Base-by-base conservation (phyloP, 1,140 invertebrate genomes). In the Samia ricini region DNA sequence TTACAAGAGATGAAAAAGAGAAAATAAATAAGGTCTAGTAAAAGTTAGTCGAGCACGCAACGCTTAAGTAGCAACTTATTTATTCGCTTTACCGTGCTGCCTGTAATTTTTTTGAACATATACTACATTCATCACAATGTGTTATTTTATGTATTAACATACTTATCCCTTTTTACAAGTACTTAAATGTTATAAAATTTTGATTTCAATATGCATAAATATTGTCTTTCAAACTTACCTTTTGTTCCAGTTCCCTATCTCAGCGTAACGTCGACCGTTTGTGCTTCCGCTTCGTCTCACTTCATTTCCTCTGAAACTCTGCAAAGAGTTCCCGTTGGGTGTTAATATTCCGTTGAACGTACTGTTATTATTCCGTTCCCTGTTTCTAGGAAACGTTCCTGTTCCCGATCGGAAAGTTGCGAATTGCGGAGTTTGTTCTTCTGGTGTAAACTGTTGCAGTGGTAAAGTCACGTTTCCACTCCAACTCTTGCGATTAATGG, bases 211-310 rank as follows among this genome's bases (percentile, higher is more conserved):
- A n/a, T n/a, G 12, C 0, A 42, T 42, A 52, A 15, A 19, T 3
- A 52, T 22, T 15, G 22, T 52, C 6, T 8, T 21, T 7, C 20
- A 49, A 33, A 55, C 86, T 85, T 68, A 90, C 88, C 89, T 91
- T 83, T 90, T 85, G 75, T 77, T 90, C 89, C 89, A 91, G 85
- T 91, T 91, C 76, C 90, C 90, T 71, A 91, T 91, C 76, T 91
- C 90, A 55, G 90, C 90, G 78, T 91, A 91, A 61, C 90, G 86
- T 72, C 89, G 85, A 65, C 88, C 89, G 74, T 90, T 91, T 70
- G 84, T 76, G 66, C 83, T 81, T 78, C 80, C 87, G 82, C 86
- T 91, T 67, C 85, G 87, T 68, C 88, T 90, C 77, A 87, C 79
- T 84, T 91, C 90, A 87, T 89, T 91, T 87, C 85, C 89, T 88